Percentiles rank a stretch among this genome's conserved stretches.
Conservation (phyloP, 2,113 vertebrate genomes). For the Naja naja region DNA sequence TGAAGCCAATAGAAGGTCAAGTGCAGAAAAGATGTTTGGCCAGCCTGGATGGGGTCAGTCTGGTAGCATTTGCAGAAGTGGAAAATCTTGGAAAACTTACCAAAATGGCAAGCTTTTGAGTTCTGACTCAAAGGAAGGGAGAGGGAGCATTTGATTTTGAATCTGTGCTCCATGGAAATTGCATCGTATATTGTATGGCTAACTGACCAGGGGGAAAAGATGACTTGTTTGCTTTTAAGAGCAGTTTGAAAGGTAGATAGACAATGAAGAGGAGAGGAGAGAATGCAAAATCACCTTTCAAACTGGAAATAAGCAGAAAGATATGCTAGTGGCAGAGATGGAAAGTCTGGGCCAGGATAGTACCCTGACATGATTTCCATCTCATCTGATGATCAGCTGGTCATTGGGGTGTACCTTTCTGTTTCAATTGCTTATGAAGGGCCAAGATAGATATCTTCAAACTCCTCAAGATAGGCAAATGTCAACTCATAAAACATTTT, state of each 20-base stretch:
- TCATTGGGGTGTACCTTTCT: not conserved
- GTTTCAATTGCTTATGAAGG: not conserved
- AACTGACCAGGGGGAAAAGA: not conserved
- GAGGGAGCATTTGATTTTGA: not conserved
- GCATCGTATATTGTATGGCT: not conserved
- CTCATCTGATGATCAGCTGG: not conserved
- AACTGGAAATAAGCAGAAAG: not conserved
- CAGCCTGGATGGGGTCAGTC: not conserved
- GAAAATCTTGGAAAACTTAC: not conserved
- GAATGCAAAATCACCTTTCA: not conserved
- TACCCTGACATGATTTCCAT: not conserved
- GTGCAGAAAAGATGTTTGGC: conserved; percentile 3
- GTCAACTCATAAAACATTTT: too few species aligned
- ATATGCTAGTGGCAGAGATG: not conserved
- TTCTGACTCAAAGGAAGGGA: not conserved
- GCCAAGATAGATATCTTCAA: not conserved
- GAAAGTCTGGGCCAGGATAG: not conserved
- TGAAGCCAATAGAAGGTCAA: conserved; percentile 19
- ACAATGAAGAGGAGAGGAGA: not conserved
- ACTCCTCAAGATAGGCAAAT: not conserved
- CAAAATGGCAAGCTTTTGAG: not conserved
- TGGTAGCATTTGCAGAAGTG: conserved; percentile 5
- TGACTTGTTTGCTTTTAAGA: not conserved
- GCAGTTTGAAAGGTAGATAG: not conserved
- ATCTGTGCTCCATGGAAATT: not conserved